Conservation (phyloP, 2,888 invertebrate species). For the Meloe dianella region DNA sequence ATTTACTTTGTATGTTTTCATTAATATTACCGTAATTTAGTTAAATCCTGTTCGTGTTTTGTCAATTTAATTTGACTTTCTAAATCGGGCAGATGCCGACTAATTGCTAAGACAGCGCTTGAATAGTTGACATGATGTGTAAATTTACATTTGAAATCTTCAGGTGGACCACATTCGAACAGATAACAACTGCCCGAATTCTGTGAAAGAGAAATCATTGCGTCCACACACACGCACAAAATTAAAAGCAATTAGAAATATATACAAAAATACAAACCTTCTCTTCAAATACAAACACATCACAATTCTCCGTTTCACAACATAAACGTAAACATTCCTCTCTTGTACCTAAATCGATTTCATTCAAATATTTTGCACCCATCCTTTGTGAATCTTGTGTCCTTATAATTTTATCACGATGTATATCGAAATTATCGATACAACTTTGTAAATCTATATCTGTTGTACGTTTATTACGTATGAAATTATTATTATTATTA, state of each 20-base stretch:
- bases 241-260: too few species aligned
- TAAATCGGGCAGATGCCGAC: slow-evolving; percentile 69
- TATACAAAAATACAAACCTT: slow-evolving; percentile 64
- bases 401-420: slow-evolving; percentile 87
- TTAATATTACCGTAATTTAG: slow-evolving; percentile 68
- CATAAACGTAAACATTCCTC: slow-evolving; percentile 85
- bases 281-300: slow-evolving; percentile 91
- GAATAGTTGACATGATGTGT: slow-evolving; percentile 87
- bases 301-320: slow-evolving; percentile 85
- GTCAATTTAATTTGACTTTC: slow-evolving; percentile 75
- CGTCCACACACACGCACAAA: too few species aligned
- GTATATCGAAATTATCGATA: slow-evolving; percentile 81
- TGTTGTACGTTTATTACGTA: slow-evolving; percentile 43
- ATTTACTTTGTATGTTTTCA: too few species aligned
- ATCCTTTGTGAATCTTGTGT: slow-evolving; percentile 87
- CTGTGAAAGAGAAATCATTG: too few species aligned
- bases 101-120: slow-evolving; percentile 80
- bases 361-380: slow-evolving; percentile 88
- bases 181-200: slow-evolving; percentile 88
- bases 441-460: slow-evolving; percentile 72
- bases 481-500: too few species aligned
- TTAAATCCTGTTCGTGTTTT: slow-evolving; percentile 75
- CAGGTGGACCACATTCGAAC: slow-evolving; percentile 88
- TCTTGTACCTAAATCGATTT: slow-evolving; percentile 79
- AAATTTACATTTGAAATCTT: slow-evolving; percentile 92